These are phyloP conservation scores for Epizoanthus stellaris DNA, from an alignment of 92 coral and sea anemone genomes.

Conservation along the genomic window DNA sequence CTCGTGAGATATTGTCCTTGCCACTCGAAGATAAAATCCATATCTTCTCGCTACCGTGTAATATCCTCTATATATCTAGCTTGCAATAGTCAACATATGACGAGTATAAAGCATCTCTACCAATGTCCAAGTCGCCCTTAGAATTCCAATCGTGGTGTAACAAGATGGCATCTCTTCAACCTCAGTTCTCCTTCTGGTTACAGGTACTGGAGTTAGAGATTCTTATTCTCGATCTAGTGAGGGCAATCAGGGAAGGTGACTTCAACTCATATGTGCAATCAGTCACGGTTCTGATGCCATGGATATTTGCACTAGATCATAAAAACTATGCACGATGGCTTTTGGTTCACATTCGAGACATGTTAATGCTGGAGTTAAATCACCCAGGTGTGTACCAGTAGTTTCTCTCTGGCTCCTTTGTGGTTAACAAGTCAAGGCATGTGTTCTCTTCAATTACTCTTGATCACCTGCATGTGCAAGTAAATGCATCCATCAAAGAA, in stretches of 20 bases:
- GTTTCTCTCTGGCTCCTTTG: too few relatives aligned
- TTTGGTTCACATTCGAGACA: slow-evolving; percentile 68
- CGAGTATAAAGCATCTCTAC: too few relatives aligned
- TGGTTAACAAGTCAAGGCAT: too few relatives aligned
- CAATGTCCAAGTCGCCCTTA: background rate
- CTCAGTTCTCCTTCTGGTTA: slow-evolving; percentile 57
- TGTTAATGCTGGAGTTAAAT: slow-evolving; percentile 26
- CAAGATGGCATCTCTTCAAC: slow-evolving; percentile 27
- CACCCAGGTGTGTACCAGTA: too few relatives aligned
- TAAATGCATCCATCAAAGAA: too few relatives aligned
- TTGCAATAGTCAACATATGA: too few relatives aligned
- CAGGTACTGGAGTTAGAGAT: slow-evolving; percentile 47
- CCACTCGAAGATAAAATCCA: too few relatives aligned
- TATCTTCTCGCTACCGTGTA: too few relatives aligned
- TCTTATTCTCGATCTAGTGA: slow-evolving; percentile 39
- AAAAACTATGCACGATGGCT: slow-evolving; percentile 71
- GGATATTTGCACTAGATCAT: slow-evolving; percentile 66
- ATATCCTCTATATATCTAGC: too few relatives aligned
- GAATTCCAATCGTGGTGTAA: slow-evolving; percentile 37
- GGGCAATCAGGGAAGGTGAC: slow-evolving; percentile 58
- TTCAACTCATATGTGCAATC: slow-evolving; percentile 46
- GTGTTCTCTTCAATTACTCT: too few relatives aligned
- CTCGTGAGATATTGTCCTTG: too few relatives aligned
- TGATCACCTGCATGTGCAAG: too few relatives aligned
- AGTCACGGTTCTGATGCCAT: slow-evolving; percentile 50